Evolutionary conservation across 2,113 vertebrate species (phyloP).

Genomic region (Capricornis sumatraensis): DNA sequence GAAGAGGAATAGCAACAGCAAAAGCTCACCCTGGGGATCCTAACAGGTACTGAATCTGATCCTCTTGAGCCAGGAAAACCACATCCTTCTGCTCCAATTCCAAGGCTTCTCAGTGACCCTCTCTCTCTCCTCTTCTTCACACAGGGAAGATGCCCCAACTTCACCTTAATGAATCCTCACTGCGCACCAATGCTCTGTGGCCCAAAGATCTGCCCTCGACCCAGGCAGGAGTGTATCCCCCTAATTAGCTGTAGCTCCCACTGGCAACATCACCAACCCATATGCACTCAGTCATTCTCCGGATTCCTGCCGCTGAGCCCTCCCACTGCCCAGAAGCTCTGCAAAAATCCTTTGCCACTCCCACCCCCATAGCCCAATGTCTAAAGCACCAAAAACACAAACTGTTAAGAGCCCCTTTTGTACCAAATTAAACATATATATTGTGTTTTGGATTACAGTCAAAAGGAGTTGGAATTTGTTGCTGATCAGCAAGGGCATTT

Average conservation of each 20-base stretch:
- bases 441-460: slow-evolving; percentile 74
- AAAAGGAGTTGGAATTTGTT: slow-evolving; percentile 83
- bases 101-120: neutral
- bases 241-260: slow-evolving; percentile 29
- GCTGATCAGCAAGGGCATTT: slow-evolving; percentile 80
- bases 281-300: slow-evolving; percentile 73
- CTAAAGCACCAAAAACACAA: slow-evolving; percentile 48
- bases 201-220: neutral
- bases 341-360: slow-evolving; percentile 81
- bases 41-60: neutral
- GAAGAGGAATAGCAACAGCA: neutral
- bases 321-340: slow-evolving; percentile 79
- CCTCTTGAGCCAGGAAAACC: neutral
- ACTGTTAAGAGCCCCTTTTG: slow-evolving; percentile 68
- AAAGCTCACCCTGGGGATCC: neutral
- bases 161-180: slow-evolving; percentile 83
- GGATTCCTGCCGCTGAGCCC: slow-evolving; percentile 81
- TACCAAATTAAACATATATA: slow-evolving; percentile 73
- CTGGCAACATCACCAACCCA: slow-evolving; percentile 65
- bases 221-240: slow-evolving; percentile 1
- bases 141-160: slow-evolving; percentile 87
- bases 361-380: slow-evolving; percentile 80
- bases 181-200: slow-evolving; percentile 34
- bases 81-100: neutral
- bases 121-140: slow-evolving; percentile 44